These are phyloP conservation scores for Rhodophaea formosa DNA, from an alignment of 2,888 invertebrate genomes.

Conservation along the genomic window DNA sequence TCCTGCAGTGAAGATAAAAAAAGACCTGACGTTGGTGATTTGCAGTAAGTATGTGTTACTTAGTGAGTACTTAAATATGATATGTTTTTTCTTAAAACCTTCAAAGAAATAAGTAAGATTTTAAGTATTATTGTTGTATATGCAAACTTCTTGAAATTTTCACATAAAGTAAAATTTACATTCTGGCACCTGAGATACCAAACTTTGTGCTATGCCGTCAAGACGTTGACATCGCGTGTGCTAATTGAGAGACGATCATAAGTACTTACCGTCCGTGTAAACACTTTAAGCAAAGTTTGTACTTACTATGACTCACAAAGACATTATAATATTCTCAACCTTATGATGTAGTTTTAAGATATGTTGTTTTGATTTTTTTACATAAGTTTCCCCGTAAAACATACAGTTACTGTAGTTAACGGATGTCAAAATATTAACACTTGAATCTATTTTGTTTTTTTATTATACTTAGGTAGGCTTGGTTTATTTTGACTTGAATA, in stretches of 20 bases:
- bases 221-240: slow-evolving; percentile 12
- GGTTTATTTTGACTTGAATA: too few species aligned
- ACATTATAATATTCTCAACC: neutral
- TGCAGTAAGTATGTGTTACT: too few species aligned
- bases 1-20: too few species aligned
- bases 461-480: neutral
- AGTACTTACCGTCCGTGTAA: neutral
- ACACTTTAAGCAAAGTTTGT: neutral
- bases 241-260: slow-evolving; percentile 6
- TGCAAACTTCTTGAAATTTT: too few species aligned
- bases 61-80: too few species aligned
- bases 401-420: neutral
- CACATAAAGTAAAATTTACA: too few species aligned
- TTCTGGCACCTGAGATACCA: too few species aligned
- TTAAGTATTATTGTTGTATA: too few species aligned
- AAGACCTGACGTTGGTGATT: too few species aligned
- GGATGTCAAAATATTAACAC: slow-evolving; percentile 3
- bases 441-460: neutral
- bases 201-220: neutral
- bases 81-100: too few species aligned
- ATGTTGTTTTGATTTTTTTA: neutral
- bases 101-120: too few species aligned
- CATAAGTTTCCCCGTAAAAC: neutral
- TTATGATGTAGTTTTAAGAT: neutral
- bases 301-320: neutral